Evolutionary conservation across 2,113 vertebrate genomes (phyloP).

Genomic region (Halcyon malimbica): DNA sequence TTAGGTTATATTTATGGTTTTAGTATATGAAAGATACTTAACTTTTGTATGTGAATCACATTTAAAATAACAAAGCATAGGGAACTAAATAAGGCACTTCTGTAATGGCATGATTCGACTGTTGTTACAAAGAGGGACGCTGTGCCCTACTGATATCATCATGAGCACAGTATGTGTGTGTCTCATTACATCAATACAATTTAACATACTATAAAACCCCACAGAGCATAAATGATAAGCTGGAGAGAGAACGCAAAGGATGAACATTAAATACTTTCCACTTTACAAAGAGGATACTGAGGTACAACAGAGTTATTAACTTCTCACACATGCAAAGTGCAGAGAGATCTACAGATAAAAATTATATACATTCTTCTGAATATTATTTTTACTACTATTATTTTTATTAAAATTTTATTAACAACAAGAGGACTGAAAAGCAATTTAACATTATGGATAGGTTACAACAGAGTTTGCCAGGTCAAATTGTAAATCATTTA

Average conservation of each 20-base stretch:
- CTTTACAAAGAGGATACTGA: background rate
- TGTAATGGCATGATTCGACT: background rate
- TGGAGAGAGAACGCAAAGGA: background rate
- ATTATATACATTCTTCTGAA: background rate
- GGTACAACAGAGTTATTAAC: background rate
- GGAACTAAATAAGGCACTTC: background rate
- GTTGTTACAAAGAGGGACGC: background rate
- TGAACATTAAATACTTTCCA: constrained; percentile 13
- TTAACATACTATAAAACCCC: constrained; percentile 13
- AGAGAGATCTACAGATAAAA: background rate
- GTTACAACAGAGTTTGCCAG: background rate
- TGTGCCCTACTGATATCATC: constrained; percentile 7
- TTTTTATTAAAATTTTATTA: background rate
- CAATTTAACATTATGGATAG: background rate
- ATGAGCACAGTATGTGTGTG: constrained; percentile 3
- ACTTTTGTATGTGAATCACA: background rate
- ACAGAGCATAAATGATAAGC: constrained; percentile 29
- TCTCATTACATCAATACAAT: constrained; percentile 39
- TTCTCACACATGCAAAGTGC: background rate
- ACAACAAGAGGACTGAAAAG: background rate
- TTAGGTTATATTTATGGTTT: constrained; percentile 3
- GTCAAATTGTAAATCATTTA: background rate
- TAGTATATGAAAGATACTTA: background rate
- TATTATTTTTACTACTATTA: background rate
- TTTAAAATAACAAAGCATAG: background rate